phyloP scores from a whole-genome alignment of 2,888 invertebrate species.

The Lycia hirtaria region DNA sequence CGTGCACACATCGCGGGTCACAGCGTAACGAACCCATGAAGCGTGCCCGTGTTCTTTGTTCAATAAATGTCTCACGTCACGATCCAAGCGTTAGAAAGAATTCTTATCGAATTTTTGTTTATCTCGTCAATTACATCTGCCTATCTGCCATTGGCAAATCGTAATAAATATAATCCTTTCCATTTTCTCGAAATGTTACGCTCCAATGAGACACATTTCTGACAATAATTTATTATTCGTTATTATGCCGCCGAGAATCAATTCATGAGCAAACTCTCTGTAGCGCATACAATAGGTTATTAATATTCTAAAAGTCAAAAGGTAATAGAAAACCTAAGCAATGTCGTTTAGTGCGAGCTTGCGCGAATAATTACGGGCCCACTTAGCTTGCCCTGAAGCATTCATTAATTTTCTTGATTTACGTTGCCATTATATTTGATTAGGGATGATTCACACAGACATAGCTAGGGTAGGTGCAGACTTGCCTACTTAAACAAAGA shows the following conservation, averaged over 20 bases:
- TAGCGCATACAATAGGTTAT: conserved; percentile 36
- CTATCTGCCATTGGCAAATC: neutral
- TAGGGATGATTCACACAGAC: conserved; percentile 19
- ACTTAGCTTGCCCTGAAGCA: conserved; percentile 22
- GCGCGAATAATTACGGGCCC: conserved; percentile 25
- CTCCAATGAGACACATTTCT: conserved; percentile 5
- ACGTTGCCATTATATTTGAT: conserved; percentile 29
- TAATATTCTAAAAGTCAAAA: conserved; percentile 40
- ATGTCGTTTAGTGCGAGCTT: conserved; percentile 11
- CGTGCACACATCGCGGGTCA: conserved; percentile 6
- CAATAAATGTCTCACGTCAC: conserved; percentile 24
- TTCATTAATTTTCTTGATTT: conserved; percentile 33
- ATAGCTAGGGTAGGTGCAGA: conserved; percentile 2
- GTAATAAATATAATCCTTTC: conserved; percentile 4
- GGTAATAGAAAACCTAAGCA: conserved; percentile 29
- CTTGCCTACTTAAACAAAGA: conserved; percentile 13
- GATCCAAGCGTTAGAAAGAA: conserved; percentile 5
- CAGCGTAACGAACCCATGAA: neutral
- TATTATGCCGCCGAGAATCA: neutral
- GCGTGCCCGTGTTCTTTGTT: conserved; percentile 24
- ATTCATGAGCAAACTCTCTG: conserved; percentile 6
- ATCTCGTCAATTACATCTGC: conserved; percentile 1
- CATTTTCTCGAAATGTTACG: neutral
- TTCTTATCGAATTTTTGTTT: conserved; percentile 18
- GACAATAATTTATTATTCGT: conserved; percentile 10